phyloP scores from a whole-genome alignment of 2,113 vertebrate genomes.

The Protobothrops flavoviridis region DNA sequence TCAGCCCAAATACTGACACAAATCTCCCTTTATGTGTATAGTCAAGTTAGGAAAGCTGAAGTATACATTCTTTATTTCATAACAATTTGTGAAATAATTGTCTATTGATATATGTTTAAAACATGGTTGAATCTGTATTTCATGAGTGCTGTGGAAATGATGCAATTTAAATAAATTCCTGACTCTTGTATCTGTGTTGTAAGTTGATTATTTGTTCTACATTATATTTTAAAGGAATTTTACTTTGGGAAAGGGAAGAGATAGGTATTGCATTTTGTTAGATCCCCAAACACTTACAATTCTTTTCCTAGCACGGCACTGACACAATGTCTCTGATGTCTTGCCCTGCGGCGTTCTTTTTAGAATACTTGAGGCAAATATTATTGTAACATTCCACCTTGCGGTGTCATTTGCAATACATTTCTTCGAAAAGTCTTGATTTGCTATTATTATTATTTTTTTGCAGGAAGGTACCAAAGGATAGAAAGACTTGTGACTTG shows the following conservation, averaged over 20 bases:
- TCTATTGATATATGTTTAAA: slow-evolving; percentile 1
- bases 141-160: slow-evolving; percentile 40
- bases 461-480: not conserved
- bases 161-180: slow-evolving; percentile 59
- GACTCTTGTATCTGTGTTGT: slow-evolving; percentile 14
- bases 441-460: not conserved
- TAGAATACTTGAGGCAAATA: not conserved
- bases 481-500: not conserved
- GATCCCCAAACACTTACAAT: not conserved
- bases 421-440: not conserved
- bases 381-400: not conserved
- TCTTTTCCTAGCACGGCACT: not conserved
- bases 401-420: not conserved
- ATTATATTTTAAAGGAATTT: not conserved
- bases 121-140: slow-evolving; percentile 37
- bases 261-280: not conserved
- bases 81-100: slow-evolving; percentile 23
- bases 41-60: slow-evolving; percentile 35
- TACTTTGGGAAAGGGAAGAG: not conserved
- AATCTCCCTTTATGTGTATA: not conserved
- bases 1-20: slow-evolving; percentile 19
- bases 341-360: not conserved
- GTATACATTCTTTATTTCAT: slow-evolving; percentile 17
- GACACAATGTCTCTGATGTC: not conserved
- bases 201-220: not conserved